These are phyloP conservation scores for Tursiops truncatus DNA, from an alignment of 2,113 vertebrate genomes.

Conservation along the genomic window DNA sequence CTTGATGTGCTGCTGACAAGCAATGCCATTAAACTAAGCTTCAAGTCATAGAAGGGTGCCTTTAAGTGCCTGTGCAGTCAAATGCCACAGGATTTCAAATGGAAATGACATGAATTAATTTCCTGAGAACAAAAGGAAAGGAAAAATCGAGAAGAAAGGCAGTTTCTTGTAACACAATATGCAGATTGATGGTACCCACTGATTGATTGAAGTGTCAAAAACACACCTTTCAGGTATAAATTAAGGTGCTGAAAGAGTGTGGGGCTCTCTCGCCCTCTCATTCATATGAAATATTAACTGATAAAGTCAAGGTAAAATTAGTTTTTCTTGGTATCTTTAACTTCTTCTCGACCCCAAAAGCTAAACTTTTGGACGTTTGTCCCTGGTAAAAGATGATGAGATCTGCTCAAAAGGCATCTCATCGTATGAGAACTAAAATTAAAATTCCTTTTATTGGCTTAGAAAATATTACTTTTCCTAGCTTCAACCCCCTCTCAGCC, in stretches of 20 bases:
- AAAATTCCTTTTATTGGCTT: background rate
- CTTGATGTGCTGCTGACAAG: slow-evolving; percentile 18
- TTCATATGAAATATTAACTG: slow-evolving; percentile 23
- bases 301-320: slow-evolving; percentile 28
- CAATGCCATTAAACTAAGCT: slow-evolving; percentile 30
- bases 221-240: slow-evolving; percentile 40
- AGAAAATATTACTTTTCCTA: background rate
- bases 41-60: slow-evolving; percentile 41
- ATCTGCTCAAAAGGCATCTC: background rate
- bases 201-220: slow-evolving; percentile 62
- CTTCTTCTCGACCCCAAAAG: background rate
- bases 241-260: slow-evolving; percentile 2
- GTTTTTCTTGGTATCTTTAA: background rate
- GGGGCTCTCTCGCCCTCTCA: background rate
- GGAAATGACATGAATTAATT: slow-evolving; percentile 76
- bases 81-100: slow-evolving; percentile 69
- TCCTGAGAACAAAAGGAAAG: slow-evolving; percentile 65
- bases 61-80: slow-evolving; percentile 51
- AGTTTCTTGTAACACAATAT: slow-evolving; percentile 53
- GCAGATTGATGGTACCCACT: slow-evolving; percentile 51
- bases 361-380: background rate
- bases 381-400: background rate
- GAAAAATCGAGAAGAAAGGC: slow-evolving; percentile 58
- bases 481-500: background rate
- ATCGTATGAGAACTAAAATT: background rate